Conservation (phyloP, 2,888 invertebrate genomes). For the Dryobotodes eremita region DNA sequence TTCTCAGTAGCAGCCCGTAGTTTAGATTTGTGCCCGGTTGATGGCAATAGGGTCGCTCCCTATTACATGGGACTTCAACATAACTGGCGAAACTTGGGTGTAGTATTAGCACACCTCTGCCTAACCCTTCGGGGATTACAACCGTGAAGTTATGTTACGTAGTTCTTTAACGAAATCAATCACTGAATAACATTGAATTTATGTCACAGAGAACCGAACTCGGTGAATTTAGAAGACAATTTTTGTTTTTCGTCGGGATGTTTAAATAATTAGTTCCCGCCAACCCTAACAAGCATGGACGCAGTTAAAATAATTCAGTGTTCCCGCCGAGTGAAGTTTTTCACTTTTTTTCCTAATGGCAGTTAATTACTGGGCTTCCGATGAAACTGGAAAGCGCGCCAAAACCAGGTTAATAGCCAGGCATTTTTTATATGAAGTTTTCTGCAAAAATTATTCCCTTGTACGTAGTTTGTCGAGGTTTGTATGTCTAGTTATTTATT, state of each 20-base stretch:
- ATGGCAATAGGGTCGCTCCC: background rate
- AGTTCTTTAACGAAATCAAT: background rate
- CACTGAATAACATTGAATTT: background rate
- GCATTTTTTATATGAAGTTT: slow-evolving; percentile 65
- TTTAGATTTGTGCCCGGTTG: background rate
- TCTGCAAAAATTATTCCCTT: slow-evolving; percentile 55
- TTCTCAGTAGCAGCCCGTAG: background rate
- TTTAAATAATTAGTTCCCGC: slow-evolving; percentile 12
- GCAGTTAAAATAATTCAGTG: slow-evolving; percentile 62
- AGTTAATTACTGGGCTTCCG: slow-evolving; percentile 71
- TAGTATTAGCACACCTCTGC: background rate
- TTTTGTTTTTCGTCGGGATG: background rate
- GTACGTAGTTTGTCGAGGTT: slow-evolving; percentile 27
- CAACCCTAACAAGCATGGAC: slow-evolving; percentile 45
- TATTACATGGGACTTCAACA: background rate
- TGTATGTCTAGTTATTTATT: slow-evolving; percentile 30
- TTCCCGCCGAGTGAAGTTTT: slow-evolving; percentile 50
- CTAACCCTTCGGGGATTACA: background rate
- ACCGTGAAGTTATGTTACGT: no score
- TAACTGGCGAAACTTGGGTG: background rate
- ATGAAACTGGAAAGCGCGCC: slow-evolving; percentile 63
- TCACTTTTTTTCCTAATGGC: slow-evolving; percentile 64
- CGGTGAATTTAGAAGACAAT: background rate
- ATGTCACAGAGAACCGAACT: background rate
- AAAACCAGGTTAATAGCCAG: slow-evolving; percentile 72